A percentile compares a stretch with the other conserved stretches of the same genome.
Evolutionary conservation across 2,113 vertebrate species (phyloP).

Genomic region (Pardalotus punctatus): DNA sequence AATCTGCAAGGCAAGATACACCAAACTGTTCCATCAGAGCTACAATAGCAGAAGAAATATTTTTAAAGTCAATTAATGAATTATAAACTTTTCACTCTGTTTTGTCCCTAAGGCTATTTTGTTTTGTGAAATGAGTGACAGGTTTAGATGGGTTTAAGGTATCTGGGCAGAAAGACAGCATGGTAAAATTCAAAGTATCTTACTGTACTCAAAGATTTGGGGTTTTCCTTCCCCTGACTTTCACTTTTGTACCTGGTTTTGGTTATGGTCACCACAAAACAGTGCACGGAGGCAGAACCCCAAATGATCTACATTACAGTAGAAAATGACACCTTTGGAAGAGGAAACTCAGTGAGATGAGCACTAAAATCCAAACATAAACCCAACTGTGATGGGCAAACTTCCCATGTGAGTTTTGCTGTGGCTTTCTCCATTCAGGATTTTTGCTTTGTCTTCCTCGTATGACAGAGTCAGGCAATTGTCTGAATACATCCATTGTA

Average conservation of each 20-base stretch:
- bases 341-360: not conserved
- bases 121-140: not conserved
- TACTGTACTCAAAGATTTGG: not conserved
- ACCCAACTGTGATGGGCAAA: not conserved
- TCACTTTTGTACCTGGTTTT: not conserved
- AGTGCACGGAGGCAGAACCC: not conserved
- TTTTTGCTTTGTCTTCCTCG: not conserved
- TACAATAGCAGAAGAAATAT: not conserved
- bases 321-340: not conserved
- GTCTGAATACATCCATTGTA: not conserved
- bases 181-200: not conserved
- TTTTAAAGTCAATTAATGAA: not conserved
- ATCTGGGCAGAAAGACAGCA: not conserved
- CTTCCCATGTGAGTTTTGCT: not conserved
- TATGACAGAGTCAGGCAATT: accelerated
- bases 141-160: not conserved
- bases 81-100: not conserved
- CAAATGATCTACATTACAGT: not conserved
- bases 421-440: not conserved
- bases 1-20: not conserved
- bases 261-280: not conserved
- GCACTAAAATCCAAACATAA: not conserved
- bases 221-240: not conserved
- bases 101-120: not conserved
- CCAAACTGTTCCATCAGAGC: not conserved